Percentiles rank a stretch among this genome's conserved stretches.
Conservation (phyloP, 2,888 invertebrate species). For the Agonopterix subpropinquella region DNA sequence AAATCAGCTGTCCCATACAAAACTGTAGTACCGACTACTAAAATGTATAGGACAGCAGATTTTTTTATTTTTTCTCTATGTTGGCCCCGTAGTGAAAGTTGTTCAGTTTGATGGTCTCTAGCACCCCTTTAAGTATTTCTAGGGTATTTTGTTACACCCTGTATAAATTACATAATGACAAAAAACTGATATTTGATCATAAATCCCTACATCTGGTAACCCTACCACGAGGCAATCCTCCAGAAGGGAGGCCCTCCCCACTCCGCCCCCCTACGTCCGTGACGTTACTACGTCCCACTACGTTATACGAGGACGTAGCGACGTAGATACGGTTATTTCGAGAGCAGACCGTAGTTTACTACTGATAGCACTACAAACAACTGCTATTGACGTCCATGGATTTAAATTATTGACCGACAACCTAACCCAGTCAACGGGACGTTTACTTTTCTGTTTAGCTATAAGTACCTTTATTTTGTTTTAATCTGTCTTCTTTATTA, state of each 20-base stretch:
- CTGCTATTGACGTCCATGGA: conserved; percentile 35
- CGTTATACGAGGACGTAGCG: conserved; percentile 26
- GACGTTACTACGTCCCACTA: conserved; percentile 42
- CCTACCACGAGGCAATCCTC: not conserved
- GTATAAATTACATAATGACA: not conserved
- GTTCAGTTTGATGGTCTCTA: too few species aligned
- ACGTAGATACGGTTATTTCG: conserved; percentile 43
- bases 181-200: not conserved
- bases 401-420: conserved; percentile 35
- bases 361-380: conserved; percentile 23
- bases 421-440: conserved; percentile 18
- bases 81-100: too few species aligned
- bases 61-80: too few species aligned
- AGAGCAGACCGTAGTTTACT: conserved; percentile 36
- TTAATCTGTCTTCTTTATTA: too few species aligned
- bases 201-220: not conserved
- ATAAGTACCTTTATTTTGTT: too few species aligned
- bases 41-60: too few species aligned
- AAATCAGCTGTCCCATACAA: too few species aligned
- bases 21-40: too few species aligned
- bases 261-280: conserved; percentile 20
- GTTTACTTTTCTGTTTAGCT: not conserved
- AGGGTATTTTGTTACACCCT: too few species aligned
- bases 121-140: too few species aligned
- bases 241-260: conserved; percentile 5